Percentiles rank a stretch among this genome's conserved stretches.
Evolutionary conservation across 53 echinoderm and acorn worm genomes (phyloP).

Genomic region (Temnopleurus reevesii): DNA sequence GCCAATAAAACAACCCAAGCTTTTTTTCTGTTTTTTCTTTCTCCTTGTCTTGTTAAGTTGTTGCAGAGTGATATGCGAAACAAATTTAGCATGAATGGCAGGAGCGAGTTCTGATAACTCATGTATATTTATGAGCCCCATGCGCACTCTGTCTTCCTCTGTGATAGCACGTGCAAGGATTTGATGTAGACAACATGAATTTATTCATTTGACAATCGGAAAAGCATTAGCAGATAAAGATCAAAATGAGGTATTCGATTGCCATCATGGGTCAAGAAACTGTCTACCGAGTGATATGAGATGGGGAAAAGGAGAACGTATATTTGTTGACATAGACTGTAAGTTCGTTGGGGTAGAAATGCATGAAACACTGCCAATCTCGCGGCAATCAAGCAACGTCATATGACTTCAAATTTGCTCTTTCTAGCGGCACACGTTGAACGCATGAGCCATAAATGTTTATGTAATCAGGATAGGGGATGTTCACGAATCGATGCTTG

Average conservation of each 20-base stretch:
- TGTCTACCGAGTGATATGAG: not conserved
- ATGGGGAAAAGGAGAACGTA: not conserved
- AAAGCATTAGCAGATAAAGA: constrained; percentile 47
- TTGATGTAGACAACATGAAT: not conserved
- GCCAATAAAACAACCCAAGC: not conserved
- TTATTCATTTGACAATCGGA: constrained; percentile 40
- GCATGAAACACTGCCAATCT: not conserved
- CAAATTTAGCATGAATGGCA: constrained; percentile 13
- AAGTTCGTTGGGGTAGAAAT: not conserved
- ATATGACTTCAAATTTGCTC: constrained; percentile 9
- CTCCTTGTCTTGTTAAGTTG: not conserved
- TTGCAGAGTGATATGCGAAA: constrained; percentile 6
- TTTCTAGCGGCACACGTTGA: not conserved
- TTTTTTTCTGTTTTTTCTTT: not conserved
- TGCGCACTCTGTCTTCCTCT: not conserved
- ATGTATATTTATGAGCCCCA: constrained; percentile 13
- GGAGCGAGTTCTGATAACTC: not conserved
- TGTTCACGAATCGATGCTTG: constrained; percentile 40
- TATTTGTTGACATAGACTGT: constrained; percentile 17
- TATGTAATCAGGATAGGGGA: constrained; percentile 24
- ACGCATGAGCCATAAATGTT: constrained; percentile 35
- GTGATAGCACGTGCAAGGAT: not conserved
- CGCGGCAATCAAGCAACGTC: not conserved
- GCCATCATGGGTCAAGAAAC: constrained; percentile 3
- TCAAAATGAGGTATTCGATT: constrained; percentile 27